phyloP scores from a whole-genome alignment of 2,888 invertebrate genomes.

The Operophtera brumata region DNA sequence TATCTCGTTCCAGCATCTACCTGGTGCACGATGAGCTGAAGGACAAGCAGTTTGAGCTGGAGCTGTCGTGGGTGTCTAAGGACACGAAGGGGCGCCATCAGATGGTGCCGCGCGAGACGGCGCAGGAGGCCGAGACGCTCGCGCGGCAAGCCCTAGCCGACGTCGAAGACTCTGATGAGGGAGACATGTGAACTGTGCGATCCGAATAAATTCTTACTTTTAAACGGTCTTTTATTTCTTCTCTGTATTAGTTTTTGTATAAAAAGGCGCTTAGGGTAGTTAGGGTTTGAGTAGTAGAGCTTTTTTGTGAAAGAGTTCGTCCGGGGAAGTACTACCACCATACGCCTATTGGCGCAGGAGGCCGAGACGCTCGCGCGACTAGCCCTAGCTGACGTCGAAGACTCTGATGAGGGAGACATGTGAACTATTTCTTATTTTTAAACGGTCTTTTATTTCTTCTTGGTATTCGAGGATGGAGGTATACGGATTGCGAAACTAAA shows the following conservation, averaged over 20 bases:
- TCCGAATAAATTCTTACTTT: constrained; percentile 62
- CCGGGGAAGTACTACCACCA: no score
- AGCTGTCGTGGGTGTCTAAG: constrained; percentile 96
- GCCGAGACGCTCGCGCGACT: constrained; percentile 95
- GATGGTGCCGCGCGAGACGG: constrained; percentile 87
- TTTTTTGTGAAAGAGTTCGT: no score
- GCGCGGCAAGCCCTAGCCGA: constrained; percentile 94
- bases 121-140: constrained; percentile 91
- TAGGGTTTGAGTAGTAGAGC: no score
- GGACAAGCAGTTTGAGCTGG: constrained; percentile 96
- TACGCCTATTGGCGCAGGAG: no score
- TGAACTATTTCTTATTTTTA: constrained; percentile 68
- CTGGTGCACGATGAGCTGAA: constrained; percentile 96
- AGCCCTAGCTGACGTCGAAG: constrained; percentile 91
- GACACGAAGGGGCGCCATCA: constrained; percentile 90
- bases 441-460: constrained; percentile 25
- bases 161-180: constrained; percentile 91
- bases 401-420: constrained; percentile 90
- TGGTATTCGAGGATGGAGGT: no score
- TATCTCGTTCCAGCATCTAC: constrained; percentile 84
- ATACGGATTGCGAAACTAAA: no score
- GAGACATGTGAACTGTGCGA: constrained; percentile 82
- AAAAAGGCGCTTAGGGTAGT: no score
- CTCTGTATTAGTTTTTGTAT: not conserved
- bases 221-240: constrained; percentile 31